A percentile compares a stretch with the other conserved stretches of the same genome.
phyloP scores from a whole-genome alignment of 2,888 invertebrate genomes.

The Chrysolina americana region DNA sequence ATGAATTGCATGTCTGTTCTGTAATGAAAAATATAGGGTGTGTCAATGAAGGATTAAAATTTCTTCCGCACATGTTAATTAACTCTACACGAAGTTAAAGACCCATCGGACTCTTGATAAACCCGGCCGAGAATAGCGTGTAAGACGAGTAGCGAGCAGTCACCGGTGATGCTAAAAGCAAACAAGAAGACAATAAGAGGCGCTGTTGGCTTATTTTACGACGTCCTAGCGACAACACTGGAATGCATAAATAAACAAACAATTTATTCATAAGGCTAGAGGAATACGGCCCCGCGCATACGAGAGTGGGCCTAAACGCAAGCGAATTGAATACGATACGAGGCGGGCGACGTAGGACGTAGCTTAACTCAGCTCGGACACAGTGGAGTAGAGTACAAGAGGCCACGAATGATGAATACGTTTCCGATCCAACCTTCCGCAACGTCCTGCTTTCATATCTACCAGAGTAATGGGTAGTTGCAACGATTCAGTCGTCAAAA shows the following conservation, averaged over 20 bases:
- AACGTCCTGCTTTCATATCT: too few species aligned
- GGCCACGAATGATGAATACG: not conserved
- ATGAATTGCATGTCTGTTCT: too few species aligned
- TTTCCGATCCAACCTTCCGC: not conserved
- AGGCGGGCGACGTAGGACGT: constrained; percentile 43
- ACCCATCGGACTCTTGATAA: not conserved
- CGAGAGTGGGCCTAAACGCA: constrained; percentile 42
- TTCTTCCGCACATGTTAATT: not conserved
- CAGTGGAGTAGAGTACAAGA: not conserved
- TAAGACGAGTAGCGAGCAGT: constrained; percentile 12
- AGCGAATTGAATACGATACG: constrained; percentile 40
- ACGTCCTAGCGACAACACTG: constrained; percentile 40
- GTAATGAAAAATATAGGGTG: too few species aligned
- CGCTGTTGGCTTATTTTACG: constrained; percentile 28
- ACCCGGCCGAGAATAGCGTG: not conserved
- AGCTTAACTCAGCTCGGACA: not conserved
- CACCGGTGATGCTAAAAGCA: constrained; percentile 15
- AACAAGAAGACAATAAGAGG: constrained; percentile 24
- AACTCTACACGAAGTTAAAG: not conserved
- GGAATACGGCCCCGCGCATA: constrained; percentile 42
- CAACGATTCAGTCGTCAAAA: too few species aligned
- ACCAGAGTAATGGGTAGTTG: too few species aligned
- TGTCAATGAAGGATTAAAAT: too few species aligned
- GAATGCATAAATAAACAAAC: constrained; percentile 50
- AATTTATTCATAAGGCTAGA: constrained; percentile 50